Conservation (phyloP, 64 coral and sea anemone species). For the Astreopora myriophthalma region DNA sequence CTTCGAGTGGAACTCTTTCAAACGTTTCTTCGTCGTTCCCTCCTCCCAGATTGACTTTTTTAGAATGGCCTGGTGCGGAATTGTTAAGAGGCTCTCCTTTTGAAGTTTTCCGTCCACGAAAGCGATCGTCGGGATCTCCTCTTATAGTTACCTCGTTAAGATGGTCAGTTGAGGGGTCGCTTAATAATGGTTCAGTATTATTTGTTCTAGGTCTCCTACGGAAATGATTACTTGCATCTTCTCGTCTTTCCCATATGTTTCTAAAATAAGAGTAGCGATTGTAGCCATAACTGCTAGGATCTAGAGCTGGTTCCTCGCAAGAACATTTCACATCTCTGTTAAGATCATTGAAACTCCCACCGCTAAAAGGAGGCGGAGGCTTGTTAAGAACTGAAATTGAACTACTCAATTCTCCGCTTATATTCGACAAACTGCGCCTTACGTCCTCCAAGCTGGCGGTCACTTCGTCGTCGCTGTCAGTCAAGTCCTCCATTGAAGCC, state of each 20-base stretch:
- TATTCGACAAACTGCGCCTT: conserved; percentile 67
- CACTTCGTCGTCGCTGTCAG: conserved; percentile 33
- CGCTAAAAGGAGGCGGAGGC: neutral
- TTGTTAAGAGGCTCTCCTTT: neutral
- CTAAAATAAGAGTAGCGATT: neutral
- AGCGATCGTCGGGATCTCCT: neutral
- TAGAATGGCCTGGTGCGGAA: neutral
- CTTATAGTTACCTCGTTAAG: neutral
- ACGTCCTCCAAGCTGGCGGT: conserved; percentile 27
- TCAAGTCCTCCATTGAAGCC: conserved; percentile 60
- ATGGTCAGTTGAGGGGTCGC: neutral
- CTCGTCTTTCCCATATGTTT: conserved; percentile 20
- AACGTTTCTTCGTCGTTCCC: neutral
- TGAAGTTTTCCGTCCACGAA: neutral
- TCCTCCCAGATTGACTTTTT: neutral
- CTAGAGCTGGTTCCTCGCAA: conserved; percentile 13
- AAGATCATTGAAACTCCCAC: neutral
- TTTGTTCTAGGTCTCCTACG: neutral
- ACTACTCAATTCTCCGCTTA: conserved; percentile 62
- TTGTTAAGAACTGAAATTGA: conserved; percentile 16
- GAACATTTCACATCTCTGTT: conserved; percentile 11
- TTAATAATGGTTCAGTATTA: neutral
- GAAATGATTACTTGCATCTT: neutral
- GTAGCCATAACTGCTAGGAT: conserved; percentile 5
- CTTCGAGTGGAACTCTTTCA: neutral